Base-by-base conservation (phyloP, 1,140 invertebrate species). In the Drosophila sucinea region DNA sequence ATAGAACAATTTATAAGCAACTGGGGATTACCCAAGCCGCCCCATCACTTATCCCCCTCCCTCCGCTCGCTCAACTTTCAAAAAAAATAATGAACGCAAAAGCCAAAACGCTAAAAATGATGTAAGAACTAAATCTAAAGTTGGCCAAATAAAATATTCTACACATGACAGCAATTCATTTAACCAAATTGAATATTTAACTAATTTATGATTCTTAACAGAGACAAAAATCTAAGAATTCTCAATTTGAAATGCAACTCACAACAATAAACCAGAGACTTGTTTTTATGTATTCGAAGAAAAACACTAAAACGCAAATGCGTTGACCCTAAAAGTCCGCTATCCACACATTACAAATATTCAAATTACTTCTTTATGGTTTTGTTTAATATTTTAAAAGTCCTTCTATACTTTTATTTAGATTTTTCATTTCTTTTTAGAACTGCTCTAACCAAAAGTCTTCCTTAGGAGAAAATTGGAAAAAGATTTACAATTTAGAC, bases 1-100 rank as follows among this genome's bases (percentile, higher is more conserved):
- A 86, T 86, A 81, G 79, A 68, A 83, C 83, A 83, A 87, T 87
- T 87, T 87, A 87, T 79, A 87, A 83, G 83, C 84, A 83, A 87
- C 83, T 83, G 47, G 83, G 83, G 83, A 87, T 54, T 73, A 71
- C 65, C 63, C 78, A 47, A 74, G 27, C 11, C 25, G 30, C 47
- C 3, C 4, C 32, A 40, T 30, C 30, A 8, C 29, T n/a, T 6
- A 1, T 7, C 10, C 0, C 8, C 17, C 4, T 40, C 11, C 17
- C 8, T 8, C 4, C 11, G 27, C 7, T 27, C 47, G 11, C 44
- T 33, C n/a, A 11, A 10, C 17, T 33, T 33, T 7, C 2, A 8
- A 11, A 7, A 1, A 35, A 30, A 67, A 17, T 1, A 30, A 33
- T 33, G 5, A 17, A 44, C 1, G 8, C 17, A 27, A 27, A 54